phyloP scores from a whole-genome alignment of 2,113 vertebrate species.

The Rallus limicola region DNA sequence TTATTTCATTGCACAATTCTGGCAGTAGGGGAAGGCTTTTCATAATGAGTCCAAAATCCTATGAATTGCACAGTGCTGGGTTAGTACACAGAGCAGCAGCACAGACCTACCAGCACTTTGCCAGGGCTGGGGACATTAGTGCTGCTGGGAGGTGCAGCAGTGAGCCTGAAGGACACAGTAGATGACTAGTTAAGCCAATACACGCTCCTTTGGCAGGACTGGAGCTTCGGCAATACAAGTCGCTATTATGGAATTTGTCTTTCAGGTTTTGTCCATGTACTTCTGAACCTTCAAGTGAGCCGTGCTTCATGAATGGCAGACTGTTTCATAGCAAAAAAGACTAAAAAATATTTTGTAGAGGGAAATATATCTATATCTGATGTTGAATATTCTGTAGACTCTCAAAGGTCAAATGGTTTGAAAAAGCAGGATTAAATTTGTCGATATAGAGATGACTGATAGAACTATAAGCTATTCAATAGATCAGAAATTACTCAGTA shows the following conservation, averaged over 20 bases:
- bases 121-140: neutral
- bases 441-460: neutral
- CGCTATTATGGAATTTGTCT: neutral
- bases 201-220: neutral
- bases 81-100: neutral
- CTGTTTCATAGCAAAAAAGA: neutral
- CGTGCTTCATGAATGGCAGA: neutral
- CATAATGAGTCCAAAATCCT: neutral
- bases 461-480: neutral
- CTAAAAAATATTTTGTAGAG: neutral
- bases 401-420: neutral
- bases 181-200: neutral
- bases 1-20: neutral
- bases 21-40: neutral
- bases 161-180: neutral
- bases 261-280: neutral
- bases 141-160: neutral
- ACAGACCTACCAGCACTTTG: neutral
- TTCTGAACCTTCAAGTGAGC: neutral
- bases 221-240: neutral
- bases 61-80: neutral
- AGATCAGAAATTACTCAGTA: neutral
- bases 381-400: neutral
- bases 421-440: neutral
- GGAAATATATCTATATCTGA: neutral